Base-by-base conservation (phyloP, 2,888 invertebrate species). In the Dicyrtomina minuta region DNA sequence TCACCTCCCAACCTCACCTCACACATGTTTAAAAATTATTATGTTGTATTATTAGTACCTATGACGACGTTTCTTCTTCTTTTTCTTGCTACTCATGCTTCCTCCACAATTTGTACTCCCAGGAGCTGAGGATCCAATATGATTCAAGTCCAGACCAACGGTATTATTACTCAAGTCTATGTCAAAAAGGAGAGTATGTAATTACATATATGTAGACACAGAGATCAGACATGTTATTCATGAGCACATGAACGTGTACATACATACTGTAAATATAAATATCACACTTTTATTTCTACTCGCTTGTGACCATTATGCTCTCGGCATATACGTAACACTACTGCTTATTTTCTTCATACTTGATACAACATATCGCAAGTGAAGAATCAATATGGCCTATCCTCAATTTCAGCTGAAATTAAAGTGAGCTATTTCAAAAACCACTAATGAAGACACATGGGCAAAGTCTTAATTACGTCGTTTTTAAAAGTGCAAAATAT, bases 51-150 rank as follows among this genome's bases (percentile, higher is more conserved):
- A 61, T 61, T 41, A 61, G 51, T 59, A 51, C 92, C 92, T 91
- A 86, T 95, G 94, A 81, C 94, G 88, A 81, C 94, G 88, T 84
- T 94, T 94, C 87, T 94, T 94, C 87, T 94, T 94, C 84, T 94
- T 94, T 86, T 94, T 94, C 81, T 91, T 90, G 80, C 88, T 90
- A 66, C 79, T 79, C 64, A 78, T 79, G 84, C 89, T 91, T 70
- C 89, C 90, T 76, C 88, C 88, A 46, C 67, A 62, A 62, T 62
- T 62, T 62, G 62, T 62, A 62, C 62, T 62, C 24, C 62, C 62
- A 62, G 62, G 46, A 62, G 62, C 62, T 46, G 62, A 62, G 62
- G 62, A 62, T 49, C 62, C 62, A 62, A 62, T 62, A 43, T 43
- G 44, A 46, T 62, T 62, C 62, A 62, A 62, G 62, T 62, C 62